These are phyloP conservation scores for Gasteruption jaculator DNA, from an alignment of 2,888 invertebrate species.

Conservation along the genomic window DNA sequence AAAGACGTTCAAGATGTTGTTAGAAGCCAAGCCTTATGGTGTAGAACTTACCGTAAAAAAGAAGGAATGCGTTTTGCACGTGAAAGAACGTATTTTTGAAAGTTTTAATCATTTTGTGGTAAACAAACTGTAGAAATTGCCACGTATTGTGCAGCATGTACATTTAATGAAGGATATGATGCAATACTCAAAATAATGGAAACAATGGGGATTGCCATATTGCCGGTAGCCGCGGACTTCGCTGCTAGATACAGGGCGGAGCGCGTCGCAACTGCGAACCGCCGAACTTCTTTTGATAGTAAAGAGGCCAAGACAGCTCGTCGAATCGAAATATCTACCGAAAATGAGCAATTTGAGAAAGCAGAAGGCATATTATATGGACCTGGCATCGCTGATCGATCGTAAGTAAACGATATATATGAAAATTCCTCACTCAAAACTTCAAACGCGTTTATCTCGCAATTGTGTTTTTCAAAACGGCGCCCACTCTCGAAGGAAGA, in stretches of 20 bases:
- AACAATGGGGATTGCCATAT: conserved; percentile 21
- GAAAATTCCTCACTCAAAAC: conserved; percentile 19
- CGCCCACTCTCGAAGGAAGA: no score
- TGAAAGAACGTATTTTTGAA: conserved; percentile 19
- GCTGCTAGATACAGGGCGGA: conserved; percentile 14
- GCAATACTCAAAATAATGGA: conserved; percentile 26
- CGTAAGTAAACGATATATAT: conserved; percentile 17
- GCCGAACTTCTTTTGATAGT: conserved; percentile 19
- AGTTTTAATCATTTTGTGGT: no score
- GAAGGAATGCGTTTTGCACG: conserved; percentile 19
- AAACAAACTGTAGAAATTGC: no score
- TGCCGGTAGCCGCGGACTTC: conserved; percentile 16
- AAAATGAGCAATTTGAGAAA: conserved; percentile 17
- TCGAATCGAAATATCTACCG: conserved; percentile 39
- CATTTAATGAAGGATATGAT: conserved; percentile 25
- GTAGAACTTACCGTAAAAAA: conserved; percentile 15
- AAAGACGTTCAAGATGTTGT: conserved; percentile 21
- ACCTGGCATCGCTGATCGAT: conserved; percentile 21
- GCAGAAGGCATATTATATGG: conserved; percentile 17
- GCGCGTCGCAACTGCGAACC: conserved; percentile 17
- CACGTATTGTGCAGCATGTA: conserved; percentile 23
- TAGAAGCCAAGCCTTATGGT: conserved; percentile 17
- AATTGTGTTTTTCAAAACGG: conserved; percentile 21
- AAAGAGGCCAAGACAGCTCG: conserved; percentile 22
- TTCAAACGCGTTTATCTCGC: conserved; percentile 21